Evolutionary conservation across 2,113 vertebrate species (phyloP), one percentile per base, ranked within the genome.

Genomic region (Cebidichthys violaceus): DNA sequence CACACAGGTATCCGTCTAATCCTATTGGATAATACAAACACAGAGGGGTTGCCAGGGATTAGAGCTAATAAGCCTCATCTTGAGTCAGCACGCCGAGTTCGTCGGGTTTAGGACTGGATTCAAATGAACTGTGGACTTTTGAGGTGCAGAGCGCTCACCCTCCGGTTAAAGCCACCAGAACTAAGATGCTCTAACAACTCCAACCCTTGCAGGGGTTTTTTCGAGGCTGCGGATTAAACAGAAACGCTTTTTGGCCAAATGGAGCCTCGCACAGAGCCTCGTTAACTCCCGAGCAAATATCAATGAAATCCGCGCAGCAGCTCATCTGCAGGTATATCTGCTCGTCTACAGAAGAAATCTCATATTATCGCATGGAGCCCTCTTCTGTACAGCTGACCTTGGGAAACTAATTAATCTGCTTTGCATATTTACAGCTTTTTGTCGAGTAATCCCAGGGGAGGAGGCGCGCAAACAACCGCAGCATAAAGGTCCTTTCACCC

Each of bases 171-270:
- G 85, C 87, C 84, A 82, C 77, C 92, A 88, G 90, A 91, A 91
- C 91, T 90, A 90, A 93, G 87, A 90, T 68, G 83, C 86, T 89
- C 86, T 85, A 91, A 88, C 83, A 89, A 84, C 80, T 89, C 41
- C 55, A 43, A 70, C 83, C 47, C 57, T 75, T 20, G 65, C 55
- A 4, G 1, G n/a, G n/a, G 33, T 6, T 33, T 75, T 87, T 73
- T 72, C n/a, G 1, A 62, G 78, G 81, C 67, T 41, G 57, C 31
- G 79, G 85, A 92, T 88, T 88, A 91, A 83, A 76, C 22, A 68
- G 70, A 68, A 86, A 86, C 71, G 68, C 78, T 79, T 86, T 83
- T 81, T 82, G 68, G 22, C 57, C 84, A 88, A 86, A 87, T 81
- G 81, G 89, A 79, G 88, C 69, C 72, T 52, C 29, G 27, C 85